Evolutionary conservation across 2,888 invertebrate species (phyloP).

Genomic region (Xestia ashworthii): DNA sequence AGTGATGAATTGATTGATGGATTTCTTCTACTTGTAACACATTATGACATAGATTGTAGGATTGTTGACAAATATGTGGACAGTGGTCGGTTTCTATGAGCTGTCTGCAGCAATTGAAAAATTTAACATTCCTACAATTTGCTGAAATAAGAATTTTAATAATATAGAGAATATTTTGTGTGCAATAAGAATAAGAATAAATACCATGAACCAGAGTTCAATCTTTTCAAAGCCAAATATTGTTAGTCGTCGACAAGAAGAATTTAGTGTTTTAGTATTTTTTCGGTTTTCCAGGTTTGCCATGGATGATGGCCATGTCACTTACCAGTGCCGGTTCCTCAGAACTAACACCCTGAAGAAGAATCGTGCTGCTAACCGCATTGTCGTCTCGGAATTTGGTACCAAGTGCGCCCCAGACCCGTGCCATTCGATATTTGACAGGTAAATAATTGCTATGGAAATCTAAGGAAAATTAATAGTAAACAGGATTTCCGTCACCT

Average conservation of each 20-base stretch:
- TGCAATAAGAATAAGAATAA: no score
- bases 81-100: neutral
- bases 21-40: no score
- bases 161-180: no score
- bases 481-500: no score
- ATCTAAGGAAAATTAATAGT: no score
- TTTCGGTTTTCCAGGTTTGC: constrained; percentile 90
- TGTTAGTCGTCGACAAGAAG: neutral
- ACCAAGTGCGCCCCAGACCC: constrained; percentile 95
- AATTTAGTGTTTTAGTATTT: neutral
- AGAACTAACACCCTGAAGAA: constrained; percentile 93
- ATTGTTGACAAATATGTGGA: neutral
- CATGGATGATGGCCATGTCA: constrained; percentile 93
- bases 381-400: constrained; percentile 96
- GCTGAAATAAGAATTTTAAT: no score
- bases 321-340: constrained; percentile 95
- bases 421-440: constrained; percentile 93
- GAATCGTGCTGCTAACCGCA: constrained; percentile 94
- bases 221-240: neutral
- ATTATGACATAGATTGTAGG: no score
- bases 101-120: neutral
- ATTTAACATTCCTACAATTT: neutral
- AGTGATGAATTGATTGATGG: no score
- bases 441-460: constrained; percentile 72
- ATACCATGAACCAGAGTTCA: no score